phyloP scores from a whole-genome alignment of 2,113 vertebrate species.

The Psephotus haematonotus region DNA sequence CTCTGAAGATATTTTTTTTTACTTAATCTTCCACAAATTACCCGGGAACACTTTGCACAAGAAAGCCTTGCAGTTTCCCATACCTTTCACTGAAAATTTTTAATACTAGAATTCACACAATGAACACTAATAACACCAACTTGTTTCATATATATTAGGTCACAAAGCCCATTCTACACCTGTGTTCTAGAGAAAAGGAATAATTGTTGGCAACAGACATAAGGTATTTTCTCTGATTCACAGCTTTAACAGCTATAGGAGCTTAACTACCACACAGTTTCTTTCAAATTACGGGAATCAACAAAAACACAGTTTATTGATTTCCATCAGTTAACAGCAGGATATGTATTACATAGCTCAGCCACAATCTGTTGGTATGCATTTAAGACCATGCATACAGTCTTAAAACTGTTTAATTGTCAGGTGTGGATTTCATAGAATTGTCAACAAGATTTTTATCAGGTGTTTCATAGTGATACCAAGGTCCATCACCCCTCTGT shows the following conservation, averaged over 20 bases:
- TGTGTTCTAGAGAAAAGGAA: background rate
- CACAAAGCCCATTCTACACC: background rate
- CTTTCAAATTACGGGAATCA: background rate
- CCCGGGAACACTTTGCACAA: background rate
- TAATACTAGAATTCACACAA: background rate
- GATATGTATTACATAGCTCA: constrained; percentile 65
- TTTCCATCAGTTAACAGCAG: constrained; percentile 56
- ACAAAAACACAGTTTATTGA: constrained; percentile 51
- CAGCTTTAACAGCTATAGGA: background rate
- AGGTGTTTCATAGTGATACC: constrained; percentile 79
- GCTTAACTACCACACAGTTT: background rate
- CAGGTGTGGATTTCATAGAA: constrained; percentile 83
- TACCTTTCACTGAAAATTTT: background rate
- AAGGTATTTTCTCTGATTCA: background rate
- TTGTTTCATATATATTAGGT: background rate
- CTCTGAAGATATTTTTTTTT: background rate
- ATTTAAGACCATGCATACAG: background rate
- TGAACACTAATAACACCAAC: background rate
- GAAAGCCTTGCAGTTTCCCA: background rate
- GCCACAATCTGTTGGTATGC: background rate
- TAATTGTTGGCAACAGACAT: background rate
- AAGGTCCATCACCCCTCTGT: constrained; percentile 88
- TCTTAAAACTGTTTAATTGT: constrained; percentile 74
- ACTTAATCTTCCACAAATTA: background rate
- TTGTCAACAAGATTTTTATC: constrained; percentile 82